Conservation (phyloP, 2,888 invertebrate species). For the Liopterus haemorrhoidalis region DNA sequence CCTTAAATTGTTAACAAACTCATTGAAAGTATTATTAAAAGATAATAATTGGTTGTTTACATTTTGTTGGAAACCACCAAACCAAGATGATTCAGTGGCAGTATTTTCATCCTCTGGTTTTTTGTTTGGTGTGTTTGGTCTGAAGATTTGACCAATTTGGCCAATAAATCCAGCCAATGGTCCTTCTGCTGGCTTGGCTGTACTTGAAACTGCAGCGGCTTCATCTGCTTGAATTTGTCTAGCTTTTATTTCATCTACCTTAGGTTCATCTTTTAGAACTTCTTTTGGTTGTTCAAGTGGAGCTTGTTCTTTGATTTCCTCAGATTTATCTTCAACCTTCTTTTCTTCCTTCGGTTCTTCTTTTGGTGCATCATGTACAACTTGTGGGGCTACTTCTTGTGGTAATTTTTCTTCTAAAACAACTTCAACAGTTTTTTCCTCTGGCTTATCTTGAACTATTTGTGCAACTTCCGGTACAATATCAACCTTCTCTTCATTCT, state of each 20-base stretch:
- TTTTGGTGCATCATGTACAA: not conserved
- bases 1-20: conserved; percentile 17
- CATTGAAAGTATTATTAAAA: conserved; percentile 16
- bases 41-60: conserved; percentile 14
- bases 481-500: too few relatives aligned
- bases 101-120: conserved; percentile 2
- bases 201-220: not conserved
- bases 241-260: not conserved
- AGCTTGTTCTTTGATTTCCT: not conserved
- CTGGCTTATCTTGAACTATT: not conserved
- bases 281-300: not conserved
- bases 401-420: not conserved
- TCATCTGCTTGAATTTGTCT: too few relatives aligned
- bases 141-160: not conserved
- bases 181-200: not conserved
- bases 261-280: conserved; percentile 1
- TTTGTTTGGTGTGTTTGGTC: not conserved
- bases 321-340: not conserved
- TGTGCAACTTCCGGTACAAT: not conserved
- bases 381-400: not conserved
- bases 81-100: not conserved
- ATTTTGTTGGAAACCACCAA: conserved; percentile 10
- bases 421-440: not conserved
- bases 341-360: not conserved
- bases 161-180: not conserved